Conservation (phyloP, 2,113 vertebrate species). For the Brienomyrus longianalis region DNA sequence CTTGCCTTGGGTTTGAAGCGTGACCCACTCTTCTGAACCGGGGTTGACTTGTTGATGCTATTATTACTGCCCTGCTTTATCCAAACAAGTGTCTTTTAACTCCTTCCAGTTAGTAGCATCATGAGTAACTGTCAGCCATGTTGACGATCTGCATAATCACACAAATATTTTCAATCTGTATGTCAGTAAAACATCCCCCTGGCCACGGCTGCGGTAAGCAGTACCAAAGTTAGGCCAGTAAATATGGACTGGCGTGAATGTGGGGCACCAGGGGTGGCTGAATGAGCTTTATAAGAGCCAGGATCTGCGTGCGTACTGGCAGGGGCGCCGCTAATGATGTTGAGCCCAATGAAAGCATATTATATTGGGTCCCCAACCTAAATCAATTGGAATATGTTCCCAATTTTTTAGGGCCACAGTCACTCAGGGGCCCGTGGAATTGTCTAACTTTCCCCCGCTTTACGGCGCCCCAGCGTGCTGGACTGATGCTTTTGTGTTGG, state of each 20-base stretch:
- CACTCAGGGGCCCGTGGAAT: not conserved
- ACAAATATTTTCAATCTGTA: not conserved
- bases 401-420: not conserved
- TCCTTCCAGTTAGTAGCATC: not conserved
- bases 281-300: not conserved
- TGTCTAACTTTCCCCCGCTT: not conserved
- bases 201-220: not conserved
- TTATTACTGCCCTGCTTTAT: not conserved
- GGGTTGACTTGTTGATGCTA: not conserved
- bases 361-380: not conserved
- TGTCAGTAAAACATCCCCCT: not conserved
- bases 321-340: not conserved
- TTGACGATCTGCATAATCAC: not conserved
- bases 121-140: not conserved
- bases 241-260: not conserved
- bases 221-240: not conserved
- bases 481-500: not conserved
- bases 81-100: not conserved
- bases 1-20: not conserved
- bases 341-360: too few species aligned
- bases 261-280: not conserved
- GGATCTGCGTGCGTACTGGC: not conserved
- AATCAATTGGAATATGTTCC: not conserved
- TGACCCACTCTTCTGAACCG: not conserved
- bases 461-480: not conserved